phyloP scores from a whole-genome alignment of 1,140 invertebrate species.

The Dryas iulia region DNA sequence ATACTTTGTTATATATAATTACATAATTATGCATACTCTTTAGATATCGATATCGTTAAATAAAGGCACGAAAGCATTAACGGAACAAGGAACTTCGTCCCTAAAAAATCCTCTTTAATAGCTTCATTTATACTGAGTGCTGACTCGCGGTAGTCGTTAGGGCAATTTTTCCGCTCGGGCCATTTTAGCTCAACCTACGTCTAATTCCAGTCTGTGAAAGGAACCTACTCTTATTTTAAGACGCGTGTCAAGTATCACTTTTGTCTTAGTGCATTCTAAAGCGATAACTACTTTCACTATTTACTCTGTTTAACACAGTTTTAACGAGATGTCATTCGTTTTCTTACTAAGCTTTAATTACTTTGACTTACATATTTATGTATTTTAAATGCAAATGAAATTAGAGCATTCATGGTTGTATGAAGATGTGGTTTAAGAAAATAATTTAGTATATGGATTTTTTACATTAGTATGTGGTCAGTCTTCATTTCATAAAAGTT shows the following conservation, averaged over 20 bases:
- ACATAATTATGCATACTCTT: not conserved
- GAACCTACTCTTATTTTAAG: conserved; percentile 11
- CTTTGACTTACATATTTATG: not conserved
- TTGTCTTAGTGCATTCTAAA: conserved; percentile 8
- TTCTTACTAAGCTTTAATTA: not conserved
- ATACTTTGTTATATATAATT: too few relatives aligned
- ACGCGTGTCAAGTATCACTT: conserved; percentile 16
- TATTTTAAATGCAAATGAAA: too few relatives aligned
- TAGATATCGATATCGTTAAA: not conserved
- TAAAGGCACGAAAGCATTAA: not conserved
- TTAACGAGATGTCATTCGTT: not conserved
- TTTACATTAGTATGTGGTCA: too few relatives aligned
- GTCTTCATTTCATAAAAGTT: too few relatives aligned
- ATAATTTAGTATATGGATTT: too few relatives aligned
- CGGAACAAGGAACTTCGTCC: not conserved
- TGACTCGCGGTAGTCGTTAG: conserved; percentile 13
- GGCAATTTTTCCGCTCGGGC: conserved; percentile 24
- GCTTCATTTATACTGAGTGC: conserved; percentile 1
- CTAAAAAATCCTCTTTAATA: conserved; percentile 12
- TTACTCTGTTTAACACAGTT: not conserved
- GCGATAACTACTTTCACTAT: conserved; percentile 3
- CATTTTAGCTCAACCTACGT: conserved; percentile 11
- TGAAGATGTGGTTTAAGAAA: too few relatives aligned
- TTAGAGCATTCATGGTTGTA: too few relatives aligned
- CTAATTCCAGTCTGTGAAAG: conserved; percentile 23